Percentiles rank a stretch among this genome's conserved stretches.
These are phyloP conservation scores for Anthrax anthrax DNA, from an alignment of 2,888 invertebrate species.

Conservation along the genomic window DNA sequence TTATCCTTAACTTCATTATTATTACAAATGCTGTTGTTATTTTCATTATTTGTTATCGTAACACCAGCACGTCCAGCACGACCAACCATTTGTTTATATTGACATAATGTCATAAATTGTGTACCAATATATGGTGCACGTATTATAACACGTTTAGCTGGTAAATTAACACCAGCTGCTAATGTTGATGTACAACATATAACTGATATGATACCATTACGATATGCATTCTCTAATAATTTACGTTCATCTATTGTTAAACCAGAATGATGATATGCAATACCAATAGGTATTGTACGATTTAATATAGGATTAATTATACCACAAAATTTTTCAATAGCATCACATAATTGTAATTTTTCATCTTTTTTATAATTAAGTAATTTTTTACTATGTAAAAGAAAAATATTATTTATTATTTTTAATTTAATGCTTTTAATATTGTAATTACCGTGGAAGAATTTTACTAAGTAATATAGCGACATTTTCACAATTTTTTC, in stretches of 20 bases:
- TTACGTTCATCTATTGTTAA: conserved; percentile 75
- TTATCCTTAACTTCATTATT: conserved; percentile 30
- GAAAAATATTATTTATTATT: background rate
- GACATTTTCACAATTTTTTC: conserved; percentile 85
- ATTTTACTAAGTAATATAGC: conserved; percentile 58
- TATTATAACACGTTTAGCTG: conserved; percentile 78
- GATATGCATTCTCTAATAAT: conserved; percentile 71
- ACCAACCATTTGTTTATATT: conserved; percentile 93
- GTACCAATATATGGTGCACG: conserved; percentile 71
- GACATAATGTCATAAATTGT: conserved; percentile 55
- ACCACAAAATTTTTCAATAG: conserved; percentile 49
- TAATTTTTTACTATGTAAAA: conserved; percentile 35
- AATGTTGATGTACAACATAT: conserved; percentile 92
- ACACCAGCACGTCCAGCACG: conserved; percentile 86
- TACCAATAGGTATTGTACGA: conserved; percentile 58
- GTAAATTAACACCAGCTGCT: conserved; percentile 96
- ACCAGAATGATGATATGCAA: conserved; percentile 91
- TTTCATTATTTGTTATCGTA: no score
- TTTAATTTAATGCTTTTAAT: no score
- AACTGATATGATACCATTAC: conserved; percentile 68
- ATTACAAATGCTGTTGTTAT: no score
- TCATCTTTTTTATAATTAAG: conserved; percentile 41
- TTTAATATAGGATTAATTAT: conserved; percentile 50
- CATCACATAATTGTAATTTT: conserved; percentile 44
- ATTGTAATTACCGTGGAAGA: conserved; percentile 26